Percentiles rank a stretch among this genome's conserved stretches.
Conservation (phyloP, 2,888 invertebrate genomes). For the Muschampia plurimacula region DNA sequence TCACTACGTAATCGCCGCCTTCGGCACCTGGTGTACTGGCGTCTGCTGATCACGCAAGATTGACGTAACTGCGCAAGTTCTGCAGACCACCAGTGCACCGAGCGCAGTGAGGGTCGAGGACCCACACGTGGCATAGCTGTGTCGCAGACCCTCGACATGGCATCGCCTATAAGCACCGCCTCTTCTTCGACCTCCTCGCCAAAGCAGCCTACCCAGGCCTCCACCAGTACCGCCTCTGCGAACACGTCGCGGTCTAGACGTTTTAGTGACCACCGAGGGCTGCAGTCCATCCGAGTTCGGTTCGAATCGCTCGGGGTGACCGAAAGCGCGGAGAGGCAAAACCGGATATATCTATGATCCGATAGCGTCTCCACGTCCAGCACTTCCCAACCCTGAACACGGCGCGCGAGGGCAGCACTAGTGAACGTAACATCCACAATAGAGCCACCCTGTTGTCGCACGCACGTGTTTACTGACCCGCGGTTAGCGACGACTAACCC, state of each 20-base stretch:
- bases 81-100: constrained; percentile 13
- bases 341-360: constrained; percentile 41
- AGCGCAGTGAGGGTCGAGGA: neutral
- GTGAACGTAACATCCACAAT: constrained; percentile 45
- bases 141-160: constrained; percentile 7
- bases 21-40: constrained; percentile 8
- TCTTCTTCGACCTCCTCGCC: neutral
- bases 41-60: neutral
- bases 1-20: neutral
- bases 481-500: constrained; percentile 39
- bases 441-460: constrained; percentile 40
- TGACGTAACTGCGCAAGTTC: neutral
- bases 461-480: constrained; percentile 28
- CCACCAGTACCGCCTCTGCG: constrained; percentile 15
- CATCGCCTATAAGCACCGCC: neutral
- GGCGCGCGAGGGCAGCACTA: constrained; percentile 26
- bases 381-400: constrained; percentile 38
- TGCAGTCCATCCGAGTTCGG: neutral
- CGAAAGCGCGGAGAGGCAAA: constrained; percentile 14
- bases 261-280: constrained; percentile 13
- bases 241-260: constrained; percentile 6
- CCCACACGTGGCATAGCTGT: neutral
- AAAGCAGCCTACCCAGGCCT: constrained; percentile 1
- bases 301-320: neutral
- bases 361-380: constrained; percentile 42